Evolutionary conservation across 2,888 invertebrate genomes (phyloP).

Genomic region (Tachina fera): DNA sequence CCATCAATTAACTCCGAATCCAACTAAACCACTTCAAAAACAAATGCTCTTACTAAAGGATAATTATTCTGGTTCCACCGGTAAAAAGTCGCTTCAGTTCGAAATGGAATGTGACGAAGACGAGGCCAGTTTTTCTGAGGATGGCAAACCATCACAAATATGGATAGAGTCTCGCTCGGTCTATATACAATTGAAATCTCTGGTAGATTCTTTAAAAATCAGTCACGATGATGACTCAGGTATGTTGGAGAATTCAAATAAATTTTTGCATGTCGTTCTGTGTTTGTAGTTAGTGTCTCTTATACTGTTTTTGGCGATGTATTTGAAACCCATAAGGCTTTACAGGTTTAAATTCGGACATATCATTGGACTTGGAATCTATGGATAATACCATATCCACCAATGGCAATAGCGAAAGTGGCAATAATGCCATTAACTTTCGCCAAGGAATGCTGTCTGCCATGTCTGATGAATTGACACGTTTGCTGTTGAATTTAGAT

Average conservation of each 20-base stretch:
- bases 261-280: constrained; percentile 15
- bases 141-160: constrained; percentile 84
- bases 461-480: constrained; percentile 90
- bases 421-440: constrained; percentile 83
- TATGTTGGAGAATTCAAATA: constrained; percentile 73
- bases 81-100: constrained; percentile 89
- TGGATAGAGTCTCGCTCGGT: constrained; percentile 87
- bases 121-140: constrained; percentile 83
- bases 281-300: constrained; percentile 57
- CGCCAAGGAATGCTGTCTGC: constrained; percentile 87
- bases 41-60: constrained; percentile 73
- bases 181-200: constrained; percentile 88
- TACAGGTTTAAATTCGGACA: constrained; percentile 87
- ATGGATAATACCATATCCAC: constrained; percentile 84
- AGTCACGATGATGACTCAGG: constrained; percentile 90
- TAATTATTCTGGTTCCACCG: constrained; percentile 78
- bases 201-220: constrained; percentile 89
- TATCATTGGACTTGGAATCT: constrained; percentile 85
- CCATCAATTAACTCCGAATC: constrained; percentile 38
- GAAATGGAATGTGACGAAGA: constrained; percentile 94
- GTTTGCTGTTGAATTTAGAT: constrained; percentile 89
- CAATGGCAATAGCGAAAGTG: constrained; percentile 76
- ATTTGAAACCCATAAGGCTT: constrained; percentile 67
- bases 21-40: constrained; percentile 7
- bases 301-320: constrained; percentile 42